Conservation (phyloP, 2,797 vertebrate genomes). For the Chloroceryle amazona region DNA sequence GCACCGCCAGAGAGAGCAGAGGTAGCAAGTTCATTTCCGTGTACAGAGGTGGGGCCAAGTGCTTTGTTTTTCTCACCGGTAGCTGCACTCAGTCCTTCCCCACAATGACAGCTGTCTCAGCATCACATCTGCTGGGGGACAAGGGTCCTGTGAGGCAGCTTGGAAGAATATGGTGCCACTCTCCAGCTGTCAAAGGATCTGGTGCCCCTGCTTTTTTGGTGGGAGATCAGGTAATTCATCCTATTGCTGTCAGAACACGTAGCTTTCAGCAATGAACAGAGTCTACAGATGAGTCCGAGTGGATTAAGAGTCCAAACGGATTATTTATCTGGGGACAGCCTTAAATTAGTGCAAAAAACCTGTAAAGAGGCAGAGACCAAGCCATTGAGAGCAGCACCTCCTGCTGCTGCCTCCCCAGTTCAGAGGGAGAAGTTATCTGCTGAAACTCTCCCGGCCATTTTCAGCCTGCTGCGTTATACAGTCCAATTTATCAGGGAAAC, state of each 20-base stretch:
- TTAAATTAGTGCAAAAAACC: background rate
- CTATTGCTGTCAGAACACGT: background rate
- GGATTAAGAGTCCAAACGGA: background rate
- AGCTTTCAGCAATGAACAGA: background rate
- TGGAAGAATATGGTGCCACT: background rate
- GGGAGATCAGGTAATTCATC: background rate
- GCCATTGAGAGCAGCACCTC: background rate
- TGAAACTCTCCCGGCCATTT: background rate
- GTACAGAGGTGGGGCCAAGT: background rate
- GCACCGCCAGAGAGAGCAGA: background rate
- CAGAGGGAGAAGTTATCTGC: accelerated
- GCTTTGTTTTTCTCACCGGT: background rate
- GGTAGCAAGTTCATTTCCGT: constrained; percentile 22
- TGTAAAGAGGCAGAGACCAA: background rate
- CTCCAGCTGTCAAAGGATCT: background rate
- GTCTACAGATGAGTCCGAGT: background rate
- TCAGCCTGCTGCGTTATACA: background rate
- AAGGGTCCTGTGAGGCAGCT: background rate
- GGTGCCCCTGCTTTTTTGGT: background rate
- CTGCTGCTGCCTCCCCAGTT: background rate
- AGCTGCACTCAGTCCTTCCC: background rate
- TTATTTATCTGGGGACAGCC: background rate
- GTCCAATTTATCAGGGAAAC: background rate
- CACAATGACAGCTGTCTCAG: background rate
- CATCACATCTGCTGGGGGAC: background rate